Percentiles rank a stretch among this genome's conserved stretches.
phyloP scores from a whole-genome alignment of 2,113 vertebrate genomes.

The Phycodurus eques region DNA sequence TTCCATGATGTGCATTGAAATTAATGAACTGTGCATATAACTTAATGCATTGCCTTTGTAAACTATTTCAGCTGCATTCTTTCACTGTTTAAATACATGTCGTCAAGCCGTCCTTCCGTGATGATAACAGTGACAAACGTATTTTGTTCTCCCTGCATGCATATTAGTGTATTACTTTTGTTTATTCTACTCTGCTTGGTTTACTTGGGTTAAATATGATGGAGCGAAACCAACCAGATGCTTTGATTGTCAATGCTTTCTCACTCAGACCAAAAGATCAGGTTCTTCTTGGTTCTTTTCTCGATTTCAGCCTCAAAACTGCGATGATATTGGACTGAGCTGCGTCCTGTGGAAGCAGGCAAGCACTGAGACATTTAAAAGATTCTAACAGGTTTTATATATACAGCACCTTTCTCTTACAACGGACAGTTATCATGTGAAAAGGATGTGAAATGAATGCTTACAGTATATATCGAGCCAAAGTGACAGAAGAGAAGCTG shows the following conservation, averaged over 20 bases:
- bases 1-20: conserved; percentile 11
- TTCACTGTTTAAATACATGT: conserved; percentile 22
- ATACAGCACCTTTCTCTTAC: not conserved
- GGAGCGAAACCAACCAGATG: conserved; percentile 6
- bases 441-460: conserved; percentile 27
- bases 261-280: conserved; percentile 14
- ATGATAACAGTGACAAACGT: conserved; percentile 21
- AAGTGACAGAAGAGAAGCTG: conserved; percentile 26
- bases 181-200: conserved; percentile 25
- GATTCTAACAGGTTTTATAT: conserved; percentile 18
- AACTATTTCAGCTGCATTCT: conserved; percentile 20
- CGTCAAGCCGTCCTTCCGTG: conserved; percentile 38
- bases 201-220: conserved; percentile 31
- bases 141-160: conserved; percentile 56
- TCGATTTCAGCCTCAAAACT: conserved; percentile 20
- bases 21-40: conserved; percentile 12
- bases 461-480: conserved; percentile 29
- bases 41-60: conserved; percentile 21
- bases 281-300: conserved; percentile 16
- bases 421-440: conserved; percentile 23
- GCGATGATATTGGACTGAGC: conserved; percentile 9
- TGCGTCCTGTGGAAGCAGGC: not conserved
- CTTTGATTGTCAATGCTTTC: conserved; percentile 14
- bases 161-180: conserved; percentile 34
- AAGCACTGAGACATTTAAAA: conserved; percentile 12